phyloP scores from a whole-genome alignment of 2,113 vertebrate genomes.

The Apaloderma vittatum region DNA sequence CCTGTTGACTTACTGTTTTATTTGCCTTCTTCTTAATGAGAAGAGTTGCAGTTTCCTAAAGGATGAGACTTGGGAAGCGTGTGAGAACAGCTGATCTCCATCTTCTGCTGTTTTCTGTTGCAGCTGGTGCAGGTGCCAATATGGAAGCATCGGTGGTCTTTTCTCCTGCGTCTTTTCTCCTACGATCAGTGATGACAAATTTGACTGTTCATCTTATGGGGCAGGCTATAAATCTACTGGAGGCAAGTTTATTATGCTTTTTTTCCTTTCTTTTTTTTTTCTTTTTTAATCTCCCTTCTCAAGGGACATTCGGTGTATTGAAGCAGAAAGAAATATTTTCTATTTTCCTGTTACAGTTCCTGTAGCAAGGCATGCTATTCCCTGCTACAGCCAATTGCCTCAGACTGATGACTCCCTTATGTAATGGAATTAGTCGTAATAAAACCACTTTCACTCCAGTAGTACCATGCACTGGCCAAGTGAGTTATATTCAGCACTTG shows the following conservation, averaged over 20 bases:
- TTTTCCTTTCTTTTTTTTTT: neutral
- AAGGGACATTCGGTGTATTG: neutral
- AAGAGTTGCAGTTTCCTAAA: neutral
- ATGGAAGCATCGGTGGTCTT: conserved; percentile 86
- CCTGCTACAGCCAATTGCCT: neutral
- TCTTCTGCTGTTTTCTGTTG: neutral
- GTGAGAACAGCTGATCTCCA: neutral
- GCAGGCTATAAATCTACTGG: conserved; percentile 85
- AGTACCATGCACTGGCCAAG: neutral
- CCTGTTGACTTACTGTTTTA: neutral
- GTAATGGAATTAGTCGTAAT: neutral
- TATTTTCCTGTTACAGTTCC: neutral
- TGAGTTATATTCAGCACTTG: neutral
- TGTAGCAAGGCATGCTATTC: neutral
- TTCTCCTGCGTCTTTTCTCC: conserved; percentile 88
- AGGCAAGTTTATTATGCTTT: conserved; percentile 77
- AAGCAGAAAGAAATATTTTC: neutral
- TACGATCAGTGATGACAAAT: conserved; percentile 82
- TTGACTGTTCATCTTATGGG: conserved; percentile 84
- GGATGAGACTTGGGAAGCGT: neutral
- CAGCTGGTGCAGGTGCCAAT: conserved; percentile 83
- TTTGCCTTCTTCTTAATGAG: neutral
- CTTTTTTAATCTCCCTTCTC: neutral
- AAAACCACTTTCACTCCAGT: neutral
- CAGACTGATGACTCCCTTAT: neutral